Conservation (phyloP, 2,888 invertebrate species). For the Chrysolina americana region DNA sequence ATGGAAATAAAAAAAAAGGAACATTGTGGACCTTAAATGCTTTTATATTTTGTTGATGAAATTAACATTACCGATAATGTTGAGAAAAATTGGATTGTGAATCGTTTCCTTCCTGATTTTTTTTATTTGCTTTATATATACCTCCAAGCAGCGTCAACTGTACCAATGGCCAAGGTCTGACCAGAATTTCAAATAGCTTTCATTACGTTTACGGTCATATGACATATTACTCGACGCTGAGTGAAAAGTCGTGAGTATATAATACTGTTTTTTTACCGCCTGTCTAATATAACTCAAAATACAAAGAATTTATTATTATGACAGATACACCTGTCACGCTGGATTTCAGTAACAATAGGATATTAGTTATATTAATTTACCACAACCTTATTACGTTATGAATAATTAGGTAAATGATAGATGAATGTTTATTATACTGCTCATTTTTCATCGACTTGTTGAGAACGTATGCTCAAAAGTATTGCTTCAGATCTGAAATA, state of each 20-base stretch:
- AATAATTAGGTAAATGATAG: not conserved
- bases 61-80: no score
- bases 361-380: not conserved
- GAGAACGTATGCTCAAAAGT: not conserved
- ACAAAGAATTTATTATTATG: not conserved
- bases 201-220: no score
- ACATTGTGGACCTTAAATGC: no score
- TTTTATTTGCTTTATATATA: no score
- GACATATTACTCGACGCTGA: no score
- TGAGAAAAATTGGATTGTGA: no score
- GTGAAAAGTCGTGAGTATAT: not conserved
- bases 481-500: not conserved
- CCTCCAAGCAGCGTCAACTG: no score
- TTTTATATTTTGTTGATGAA: no score
- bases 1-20: no score
- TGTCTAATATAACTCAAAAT: not conserved
- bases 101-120: no score
- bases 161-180: no score
- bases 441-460: not conserved
- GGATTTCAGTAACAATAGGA: not conserved
- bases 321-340: not conserved
- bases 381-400: not conserved
- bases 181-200: no score
- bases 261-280: not conserved
- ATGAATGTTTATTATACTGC: not conserved